Base-by-base conservation (phyloP, 1,140 invertebrate species). In the Physella acuta region DNA sequence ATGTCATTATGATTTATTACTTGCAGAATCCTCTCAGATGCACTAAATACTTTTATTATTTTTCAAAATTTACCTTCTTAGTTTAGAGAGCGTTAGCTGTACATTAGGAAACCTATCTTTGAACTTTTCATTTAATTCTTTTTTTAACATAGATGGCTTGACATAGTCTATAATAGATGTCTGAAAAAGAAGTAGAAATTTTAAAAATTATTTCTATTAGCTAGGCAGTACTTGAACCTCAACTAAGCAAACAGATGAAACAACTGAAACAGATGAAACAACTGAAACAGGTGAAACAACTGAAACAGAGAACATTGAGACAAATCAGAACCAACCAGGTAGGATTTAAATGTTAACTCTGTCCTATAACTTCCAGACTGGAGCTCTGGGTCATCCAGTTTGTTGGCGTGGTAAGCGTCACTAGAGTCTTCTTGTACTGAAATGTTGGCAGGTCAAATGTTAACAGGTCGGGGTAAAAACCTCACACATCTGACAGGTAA, bases 111-210 rank as follows among this genome's bases (percentile, higher is more conserved):
- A 98, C 80, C 94, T 94, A 78, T 95, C 94, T 76, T 90, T 89
- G 81, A 99, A 99, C 85, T 98, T 97, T 79, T 98, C 95, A 86
- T 99, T 99, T 0, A 98, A 86, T 87, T 98, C 96, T 84, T 95
- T 97, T 82, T 98, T 98, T 64, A 99, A 85, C 85, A 97, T 95
- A n/a, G 93, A 92, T 31, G 95, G 94, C 78, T 94, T 91, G 0
- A 97, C 94, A 83, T 98, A 98, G 85, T 98, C 94, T 76, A 98
- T 98, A 26, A 98, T 93, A 1, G 95, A 98, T 11, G 82, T 82
- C 83, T 85, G 74, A 68, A 79, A 79, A 59, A 69, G 59, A 73
- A 55, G n/a, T n/a, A n/a, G n/a, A n/a, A n/a, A n/a, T 31, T 34
- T 16, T 17, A 28, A 56, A 11, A 14, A 17, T 17, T 11, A 56